Conservation (phyloP, 2,797 vertebrate genomes). For the Nyctibius grandis region DNA sequence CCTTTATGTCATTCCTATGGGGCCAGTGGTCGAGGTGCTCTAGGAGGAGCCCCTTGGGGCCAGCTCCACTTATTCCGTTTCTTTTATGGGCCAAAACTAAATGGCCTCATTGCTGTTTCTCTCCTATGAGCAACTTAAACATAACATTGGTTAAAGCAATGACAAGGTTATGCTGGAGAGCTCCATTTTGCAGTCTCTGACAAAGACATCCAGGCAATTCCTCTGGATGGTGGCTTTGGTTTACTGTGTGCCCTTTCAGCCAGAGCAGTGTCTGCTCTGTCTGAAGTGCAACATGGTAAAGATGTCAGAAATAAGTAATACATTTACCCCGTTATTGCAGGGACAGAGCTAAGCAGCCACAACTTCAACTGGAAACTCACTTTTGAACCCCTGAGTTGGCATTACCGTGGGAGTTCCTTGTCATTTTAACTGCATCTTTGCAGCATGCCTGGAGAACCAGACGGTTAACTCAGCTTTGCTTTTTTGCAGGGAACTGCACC, state of each 20-base stretch:
- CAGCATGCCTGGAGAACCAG: neutral
- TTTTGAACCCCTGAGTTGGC: neutral
- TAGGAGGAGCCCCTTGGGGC: neutral
- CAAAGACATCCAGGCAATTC: neutral
- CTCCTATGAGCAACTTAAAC: neutral
- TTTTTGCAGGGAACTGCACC: neutral
- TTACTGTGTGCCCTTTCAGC: neutral
- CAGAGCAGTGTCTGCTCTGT: neutral
- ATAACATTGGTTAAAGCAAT: neutral
- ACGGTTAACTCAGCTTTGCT: neutral
- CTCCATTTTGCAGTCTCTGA: neutral
- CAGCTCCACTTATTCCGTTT: neutral
- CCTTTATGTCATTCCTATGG: neutral
- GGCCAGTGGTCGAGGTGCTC: accelerated
- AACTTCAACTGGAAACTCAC: neutral
- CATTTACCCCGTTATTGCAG: neutral
- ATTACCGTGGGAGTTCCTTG: accelerated
- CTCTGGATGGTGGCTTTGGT: neutral
- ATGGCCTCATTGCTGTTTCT: neutral
- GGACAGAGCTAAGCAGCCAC: neutral
- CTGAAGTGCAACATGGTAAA: neutral
- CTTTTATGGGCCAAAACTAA: neutral
- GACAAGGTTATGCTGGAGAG: neutral
- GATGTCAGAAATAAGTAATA: neutral
- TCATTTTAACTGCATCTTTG: neutral